Base-by-base conservation (phyloP, 2,888 invertebrate species). In the Drosophila hawaiiensis region DNA sequence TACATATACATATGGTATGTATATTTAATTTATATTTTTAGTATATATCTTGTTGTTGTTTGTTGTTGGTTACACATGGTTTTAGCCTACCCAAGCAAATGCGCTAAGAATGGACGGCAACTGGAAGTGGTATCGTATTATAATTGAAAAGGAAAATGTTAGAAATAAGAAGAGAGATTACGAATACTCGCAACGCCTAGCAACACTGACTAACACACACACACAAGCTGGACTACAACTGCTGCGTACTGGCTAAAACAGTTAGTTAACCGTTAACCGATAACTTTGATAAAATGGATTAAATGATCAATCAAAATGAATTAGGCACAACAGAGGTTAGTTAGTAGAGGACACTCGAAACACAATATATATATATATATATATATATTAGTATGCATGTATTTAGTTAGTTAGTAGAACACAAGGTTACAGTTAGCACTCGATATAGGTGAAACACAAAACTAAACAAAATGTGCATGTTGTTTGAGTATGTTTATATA, bases 51-150 rank as follows among this genome's bases (percentile, higher is more conserved):
- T 56, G 50, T 62, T 62, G 62, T 53, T 59, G 47, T 61, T 55
- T 62, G 49, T 60, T 73, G 28, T 75, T 82, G 70, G 31, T 71
- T 70, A 72, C 53, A 65, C 60, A 65, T 74, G 55, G 68, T 71
- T 66, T 41, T 43, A 43, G 89, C 91, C 91, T 91, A 91, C 92
- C 91, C 92, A 91, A 91, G 91, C 91, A 91, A 89, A 90, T 86
- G 84, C 89, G 79, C 71, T 79, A 82, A 68, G 28, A 62, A 60
- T 70, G 67, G 67, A 78, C 68, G 58, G 73, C 66, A 81, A 77
- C 53, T 68, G 73, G 68, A 76, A 66, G 68, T 84, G 73, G 73
- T 73, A 76, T 76, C 65, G 64, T 68, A 79, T 64, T 29, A 41
- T 56, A 56, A 71, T 54, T 58, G 66, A 55, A 61, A 66, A 55